Evolutionary conservation across 1,140 invertebrate species (phyloP), one percentile per base, ranked within the genome.

Genomic region (Ooceraea biroi): DNA sequence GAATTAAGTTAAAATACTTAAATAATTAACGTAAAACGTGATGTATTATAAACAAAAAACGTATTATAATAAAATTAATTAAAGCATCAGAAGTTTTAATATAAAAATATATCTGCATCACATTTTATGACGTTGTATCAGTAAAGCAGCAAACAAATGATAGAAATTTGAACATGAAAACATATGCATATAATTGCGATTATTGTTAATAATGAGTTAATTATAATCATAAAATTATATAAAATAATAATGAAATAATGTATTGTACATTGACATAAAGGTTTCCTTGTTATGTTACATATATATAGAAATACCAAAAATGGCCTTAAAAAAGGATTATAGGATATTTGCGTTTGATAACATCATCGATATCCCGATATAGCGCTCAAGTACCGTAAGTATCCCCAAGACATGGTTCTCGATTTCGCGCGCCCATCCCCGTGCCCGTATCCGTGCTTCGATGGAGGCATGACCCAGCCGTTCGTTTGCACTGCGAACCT

Each of bases 401-500:
- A 66, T 78, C 63, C 65, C 48, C 66, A 22, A 48, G 19, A 19
- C 14, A 17, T 19, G 22, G 65, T 48, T 68, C 17, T 17, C 14
- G 65, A 22, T 69, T 3, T 48, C 41, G 19, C 66, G 52, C 12
- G n/a, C 30, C 36, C 36, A 36, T 36, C 36, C 36, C 36, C 36
- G 36, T 36, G 52, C 57, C 71, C 82, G 48, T 66, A 82, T 69
- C 84, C 82, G 82, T 19, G 61, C 27, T 0, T 4, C 11, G 61
- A 17, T 3, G 25, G 61, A 57, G 61, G 12, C 30, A 41, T 7
- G 69, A 57, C 30, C 25, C 84, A 78, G 74, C 78, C 83, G 77
- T 76, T 80, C 77, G 65, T 36, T 71, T 63, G 72, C 72, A 1
- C 30, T 63, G 72, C 76, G 76, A 55, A 50, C 66, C 61, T 68